Evolutionary conservation across 2,888 invertebrate species (phyloP).

Genomic region (Cheilosia grossa): DNA sequence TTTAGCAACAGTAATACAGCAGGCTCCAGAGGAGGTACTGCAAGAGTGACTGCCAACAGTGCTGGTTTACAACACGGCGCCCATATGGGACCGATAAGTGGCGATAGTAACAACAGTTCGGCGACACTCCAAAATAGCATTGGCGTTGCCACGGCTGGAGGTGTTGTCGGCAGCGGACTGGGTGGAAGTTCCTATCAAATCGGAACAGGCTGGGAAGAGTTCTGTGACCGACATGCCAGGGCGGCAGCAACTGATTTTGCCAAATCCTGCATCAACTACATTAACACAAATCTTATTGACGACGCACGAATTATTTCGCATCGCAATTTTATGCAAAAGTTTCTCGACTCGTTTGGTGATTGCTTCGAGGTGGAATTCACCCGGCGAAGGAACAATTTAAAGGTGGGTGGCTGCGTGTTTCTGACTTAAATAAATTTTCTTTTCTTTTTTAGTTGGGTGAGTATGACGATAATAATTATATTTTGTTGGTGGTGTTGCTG

Average conservation of each 20-base stretch:
- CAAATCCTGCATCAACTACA: slow-evolving; percentile 91
- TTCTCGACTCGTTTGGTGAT: slow-evolving; percentile 92
- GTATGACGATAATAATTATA: no score
- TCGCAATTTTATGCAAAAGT: slow-evolving; percentile 91
- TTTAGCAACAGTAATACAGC: slow-evolving; percentile 51
- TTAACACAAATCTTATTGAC: slow-evolving; percentile 88
- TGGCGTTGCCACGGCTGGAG: slow-evolving; percentile 70
- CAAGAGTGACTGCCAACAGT: slow-evolving; percentile 79
- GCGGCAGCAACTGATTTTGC: slow-evolving; percentile 94
- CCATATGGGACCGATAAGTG: slow-evolving; percentile 80
- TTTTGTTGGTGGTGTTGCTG: no score
- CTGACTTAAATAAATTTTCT: neutral
- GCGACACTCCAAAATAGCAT: slow-evolving; percentile 78
- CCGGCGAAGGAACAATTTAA: slow-evolving; percentile 84
- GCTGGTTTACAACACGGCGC: slow-evolving; percentile 75
- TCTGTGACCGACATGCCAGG: slow-evolving; percentile 94
- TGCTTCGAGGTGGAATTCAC: slow-evolving; percentile 92
- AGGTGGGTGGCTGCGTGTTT: slow-evolving; percentile 79
- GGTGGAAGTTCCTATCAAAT: slow-evolving; percentile 84
- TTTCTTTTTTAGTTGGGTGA: neutral
- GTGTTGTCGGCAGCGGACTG: slow-evolving; percentile 74
- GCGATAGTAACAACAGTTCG: slow-evolving; percentile 74
- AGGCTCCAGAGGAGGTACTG: slow-evolving; percentile 39
- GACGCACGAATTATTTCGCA: slow-evolving; percentile 88
- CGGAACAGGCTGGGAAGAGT: slow-evolving; percentile 91